Conservation (phyloP, 2,888 invertebrate species). For the Isoperla grammatica region DNA sequence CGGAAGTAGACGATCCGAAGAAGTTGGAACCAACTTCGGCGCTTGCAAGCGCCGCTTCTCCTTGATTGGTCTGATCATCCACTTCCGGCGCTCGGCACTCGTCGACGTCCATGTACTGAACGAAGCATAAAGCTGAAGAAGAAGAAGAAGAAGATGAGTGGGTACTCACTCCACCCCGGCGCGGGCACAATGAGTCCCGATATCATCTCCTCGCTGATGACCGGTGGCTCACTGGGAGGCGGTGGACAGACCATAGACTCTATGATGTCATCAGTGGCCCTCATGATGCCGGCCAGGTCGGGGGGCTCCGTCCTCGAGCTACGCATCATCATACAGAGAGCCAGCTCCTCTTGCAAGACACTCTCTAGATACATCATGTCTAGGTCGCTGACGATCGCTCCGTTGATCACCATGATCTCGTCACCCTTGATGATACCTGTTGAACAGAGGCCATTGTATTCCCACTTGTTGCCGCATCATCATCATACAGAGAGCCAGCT, state of each 20-base stretch:
- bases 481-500: too few species aligned
- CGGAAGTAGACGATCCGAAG: too few species aligned
- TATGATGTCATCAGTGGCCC: slow-evolving; percentile 92
- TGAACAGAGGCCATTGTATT: slow-evolving; percentile 6
- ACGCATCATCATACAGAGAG: slow-evolving; percentile 95
- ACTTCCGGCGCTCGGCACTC: too few species aligned
- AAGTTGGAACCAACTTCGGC: too few species aligned
- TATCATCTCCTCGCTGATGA: slow-evolving; percentile 93
- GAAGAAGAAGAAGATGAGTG: slow-evolving; percentile 24
- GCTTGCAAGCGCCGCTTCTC: too few species aligned
- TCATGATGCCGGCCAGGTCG: slow-evolving; percentile 46
- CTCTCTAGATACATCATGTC: slow-evolving; percentile 99
- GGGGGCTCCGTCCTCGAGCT: slow-evolving; percentile 57
- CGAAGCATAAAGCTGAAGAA: slow-evolving; percentile 19
- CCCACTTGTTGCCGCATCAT: too few species aligned
- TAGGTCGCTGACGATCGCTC: slow-evolving; percentile 94
- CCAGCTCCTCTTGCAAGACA: slow-evolving; percentile 89
- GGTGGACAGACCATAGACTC: slow-evolving; percentile 94
- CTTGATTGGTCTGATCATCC: too few species aligned
- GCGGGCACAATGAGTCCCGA: slow-evolving; percentile 95
- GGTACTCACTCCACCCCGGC: slow-evolving; percentile 84
- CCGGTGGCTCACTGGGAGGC: slow-evolving; percentile 88
- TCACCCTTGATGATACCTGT: slow-evolving; percentile 94
- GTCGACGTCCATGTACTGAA: too few species aligned
- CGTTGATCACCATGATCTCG: slow-evolving; percentile 98